Conservation (phyloP, 2,113 vertebrate genomes). For the Morphnarchus princeps region DNA sequence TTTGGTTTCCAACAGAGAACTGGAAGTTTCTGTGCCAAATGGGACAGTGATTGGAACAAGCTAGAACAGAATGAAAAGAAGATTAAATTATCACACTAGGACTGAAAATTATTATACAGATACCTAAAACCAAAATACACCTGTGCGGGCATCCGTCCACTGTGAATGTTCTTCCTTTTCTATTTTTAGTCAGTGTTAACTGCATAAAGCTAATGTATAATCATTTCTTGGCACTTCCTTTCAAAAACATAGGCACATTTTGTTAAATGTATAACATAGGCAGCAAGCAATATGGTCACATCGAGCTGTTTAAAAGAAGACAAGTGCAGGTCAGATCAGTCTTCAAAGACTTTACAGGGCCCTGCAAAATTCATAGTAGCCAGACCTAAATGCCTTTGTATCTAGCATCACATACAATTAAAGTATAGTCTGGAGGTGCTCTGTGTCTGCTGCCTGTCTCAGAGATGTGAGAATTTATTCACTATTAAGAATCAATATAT, state of each 20-base stretch:
- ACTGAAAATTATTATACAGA: background rate
- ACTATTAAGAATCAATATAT: background rate
- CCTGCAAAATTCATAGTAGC: background rate
- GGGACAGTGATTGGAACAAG: conserved; percentile 16
- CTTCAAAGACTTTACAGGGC: background rate
- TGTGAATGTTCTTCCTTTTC: background rate
- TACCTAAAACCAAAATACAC: background rate
- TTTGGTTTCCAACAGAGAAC: conserved; percentile 53
- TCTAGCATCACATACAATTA: background rate
- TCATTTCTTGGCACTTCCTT: background rate
- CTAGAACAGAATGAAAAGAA: background rate
- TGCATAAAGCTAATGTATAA: background rate
- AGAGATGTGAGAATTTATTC: background rate
- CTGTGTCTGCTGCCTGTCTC: background rate
- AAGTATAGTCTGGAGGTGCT: background rate
- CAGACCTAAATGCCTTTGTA: background rate
- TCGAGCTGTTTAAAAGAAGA: background rate
- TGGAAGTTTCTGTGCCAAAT: conserved; percentile 33
- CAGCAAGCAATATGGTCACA: background rate
- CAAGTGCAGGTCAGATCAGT: background rate
- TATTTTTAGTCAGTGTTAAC: background rate
- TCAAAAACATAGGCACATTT: background rate
- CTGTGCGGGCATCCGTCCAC: background rate
- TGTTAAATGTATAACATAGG: background rate
- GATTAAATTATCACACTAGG: background rate